Evolutionary conservation across 2,113 vertebrate species (phyloP), one percentile per base, ranked within the genome.

Genomic region (Verasper variegatus): DNA sequence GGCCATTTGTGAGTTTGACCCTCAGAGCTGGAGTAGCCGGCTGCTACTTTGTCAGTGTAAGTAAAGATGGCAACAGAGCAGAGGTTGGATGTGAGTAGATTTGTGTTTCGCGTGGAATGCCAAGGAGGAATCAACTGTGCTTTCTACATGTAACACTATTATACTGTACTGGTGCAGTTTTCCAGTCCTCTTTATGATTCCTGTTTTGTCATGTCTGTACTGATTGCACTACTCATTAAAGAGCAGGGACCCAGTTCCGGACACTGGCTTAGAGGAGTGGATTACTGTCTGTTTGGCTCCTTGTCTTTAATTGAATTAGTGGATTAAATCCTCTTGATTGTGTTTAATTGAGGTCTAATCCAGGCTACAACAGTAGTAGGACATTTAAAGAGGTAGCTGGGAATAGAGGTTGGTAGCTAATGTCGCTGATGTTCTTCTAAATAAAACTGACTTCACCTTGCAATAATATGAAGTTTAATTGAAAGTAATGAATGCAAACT

Each of bases 281-380:
- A 81, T 81, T 86, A 84, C 35, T 68, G 78, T 54, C 59, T 74
- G 49, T 54, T 49, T 35, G 69, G 26, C 66, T 74, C 23, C 15
- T 62, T 52, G 17, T 62, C 45, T 31, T 35, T 86, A 67, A 85
- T 78, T 78, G n/a, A 81, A 82, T 82, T 71, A 59, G 71, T 60
- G 52, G 75, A 76, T 71, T 76, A 79, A 75, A 69, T 69, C 63
- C 61, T 69, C 62, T 54, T 54, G 31, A 26, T 69, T 76, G 45
- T 37, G 45, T 66, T 81, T 74, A 35, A 74, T 63, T 63, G 57
- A 55, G 70, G 65, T 31, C 26, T 21, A 67, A 54, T 54, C 35
- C 61, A 56, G 26, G 62, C 60, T 52, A 15, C 20, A 81, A 35
- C 20, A 49, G 37, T 23, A 15, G 15, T n/a, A 47, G 51, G 5